Evolutionary conservation across 2,113 vertebrate genomes (phyloP).

Genomic region (Cepphus grylle): DNA sequence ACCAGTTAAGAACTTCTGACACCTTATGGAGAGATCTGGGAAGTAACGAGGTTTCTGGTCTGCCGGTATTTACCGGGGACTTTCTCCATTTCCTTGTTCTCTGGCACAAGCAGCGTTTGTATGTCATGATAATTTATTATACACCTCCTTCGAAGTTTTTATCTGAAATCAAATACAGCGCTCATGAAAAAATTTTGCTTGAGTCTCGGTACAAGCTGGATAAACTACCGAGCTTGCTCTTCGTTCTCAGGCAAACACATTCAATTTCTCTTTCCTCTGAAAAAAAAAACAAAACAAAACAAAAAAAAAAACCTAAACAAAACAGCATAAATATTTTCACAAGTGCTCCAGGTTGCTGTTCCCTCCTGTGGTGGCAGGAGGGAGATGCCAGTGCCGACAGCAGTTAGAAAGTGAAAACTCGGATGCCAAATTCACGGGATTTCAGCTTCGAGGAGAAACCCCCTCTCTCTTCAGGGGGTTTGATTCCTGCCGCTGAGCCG

Average conservation of each 20-base stretch:
- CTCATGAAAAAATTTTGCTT: not conserved
- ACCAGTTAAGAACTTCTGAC: not conserved
- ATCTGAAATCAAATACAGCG: not conserved
- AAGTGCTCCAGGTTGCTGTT: rapidly evolving
- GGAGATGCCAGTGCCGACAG: not conserved
- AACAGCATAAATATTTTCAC: not conserved
- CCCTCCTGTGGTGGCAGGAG: not conserved
- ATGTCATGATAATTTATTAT: not conserved
- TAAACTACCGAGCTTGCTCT: not conserved
- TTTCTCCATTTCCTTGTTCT: not conserved
- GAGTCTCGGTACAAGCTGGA: not conserved
- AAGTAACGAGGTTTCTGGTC: not conserved
- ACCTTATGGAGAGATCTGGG: not conserved
- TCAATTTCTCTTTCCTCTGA: not conserved
- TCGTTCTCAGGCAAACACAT: not conserved
- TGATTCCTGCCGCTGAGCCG: not conserved
- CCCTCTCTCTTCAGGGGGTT: not conserved
- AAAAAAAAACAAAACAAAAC: not conserved
- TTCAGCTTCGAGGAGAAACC: not conserved
- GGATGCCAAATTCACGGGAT: not conserved
- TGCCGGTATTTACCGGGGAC: not conserved
- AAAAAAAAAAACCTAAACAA: not conserved
- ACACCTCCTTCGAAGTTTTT: not conserved
- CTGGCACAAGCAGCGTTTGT: not conserved
- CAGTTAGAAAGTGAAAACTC: not conserved